Base-by-base conservation (phyloP, 2,888 invertebrate species). In the Dryocosmus kuriphilus region DNA sequence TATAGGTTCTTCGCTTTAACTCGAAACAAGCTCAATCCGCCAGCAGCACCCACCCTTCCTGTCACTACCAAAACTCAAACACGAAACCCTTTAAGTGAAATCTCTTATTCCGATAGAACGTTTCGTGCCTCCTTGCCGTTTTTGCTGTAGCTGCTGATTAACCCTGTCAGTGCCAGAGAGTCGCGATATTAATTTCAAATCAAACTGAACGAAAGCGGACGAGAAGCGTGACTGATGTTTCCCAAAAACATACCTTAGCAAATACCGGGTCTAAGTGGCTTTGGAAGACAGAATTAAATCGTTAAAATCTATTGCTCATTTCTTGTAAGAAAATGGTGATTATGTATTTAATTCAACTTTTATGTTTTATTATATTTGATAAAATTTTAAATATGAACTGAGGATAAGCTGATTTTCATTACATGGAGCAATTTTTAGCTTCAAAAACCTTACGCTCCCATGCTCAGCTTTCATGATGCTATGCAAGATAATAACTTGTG, bases 71-170 rank as follows among this genome's bases (percentile, higher is more conserved):
- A 91, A 91, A 91, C 91, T 91, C 90, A 89, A 90, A 89, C 90
- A 88, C 87, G 90, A 91, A 91, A 91, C 91, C 91, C 91, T 91
- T 91, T 91, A 91, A 91, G 90, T 90, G 89, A 90, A 91, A 91
- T 91, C 91, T 91, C 91, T 91, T 91, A 91, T 91, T 91, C 89
- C 88, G 90, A 91, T 91, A 90, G 88, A 89, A 86, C 85, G 83
- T 87, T 88, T 86, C 88, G 84, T 80, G 82, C 82, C 82, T 83
- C 82, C 82, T 83, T 80, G 80, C 81, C 83, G 84, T 83, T 83
- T 85, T 85, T 85, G 81, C 83, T 79, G 83, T 80, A 81, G 80
- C 84, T 79, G 81, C 87, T 91, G 91, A 91, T 91, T 91, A 91
- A 90, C 89, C 89, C 91, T 91, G 91, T 91, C 91, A 91, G 89